Base-by-base conservation (phyloP, 2,888 invertebrate genomes). In the Sinodicranocentrus sp. region DNA sequence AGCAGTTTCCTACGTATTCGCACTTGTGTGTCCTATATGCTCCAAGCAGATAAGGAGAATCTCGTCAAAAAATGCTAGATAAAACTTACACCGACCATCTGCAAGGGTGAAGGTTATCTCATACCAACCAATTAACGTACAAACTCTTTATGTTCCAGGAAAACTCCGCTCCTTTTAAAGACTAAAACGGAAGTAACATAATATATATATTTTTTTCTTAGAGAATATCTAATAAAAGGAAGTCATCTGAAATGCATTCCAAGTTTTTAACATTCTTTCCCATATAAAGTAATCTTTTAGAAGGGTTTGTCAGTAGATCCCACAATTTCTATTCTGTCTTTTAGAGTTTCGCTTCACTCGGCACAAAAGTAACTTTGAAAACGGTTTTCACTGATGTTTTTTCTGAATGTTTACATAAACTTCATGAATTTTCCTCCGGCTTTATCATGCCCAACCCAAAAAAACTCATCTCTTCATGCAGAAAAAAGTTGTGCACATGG, bases 31-130 rank as follows among this genome's bases (percentile, higher is more conserved):
- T 76, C 76, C n/a, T n/a, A 54, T 52, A 67, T 68, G 77, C 17
- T 19, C 26, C n/a, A 25, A 8, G 23, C 19, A 77, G 77, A 77
- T 77, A 77, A 77, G 57, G 61, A 54, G 23, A 48, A 57, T 57
- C 68, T 15, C 52, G 68, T 25, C 19, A 8, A 76, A 33, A 65
- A 54, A 67, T 25, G 67, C 28, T 1, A 33, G 61, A 25, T 54
- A 67, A 68, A 6, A 8, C 21, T 76, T 57, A 65, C 39, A 57
- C 54, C 17, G 48, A 23, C 17, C 10, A 10, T n/a, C 33, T 17
- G 61, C 43, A n/a, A 39, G 52, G 63, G 79, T 79, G 63, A 63
- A 79, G 79, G 79, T 79, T 79, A 79, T 79, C 77, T 59, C 52
- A 23, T 48, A 17, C 33, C 63, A 44, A 19, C 71, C 79, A 79